Evolutionary conservation across 2,797 vertebrate genomes (phyloP), one percentile per base, ranked within the genome.

Genomic region (Gila robusta): DNA sequence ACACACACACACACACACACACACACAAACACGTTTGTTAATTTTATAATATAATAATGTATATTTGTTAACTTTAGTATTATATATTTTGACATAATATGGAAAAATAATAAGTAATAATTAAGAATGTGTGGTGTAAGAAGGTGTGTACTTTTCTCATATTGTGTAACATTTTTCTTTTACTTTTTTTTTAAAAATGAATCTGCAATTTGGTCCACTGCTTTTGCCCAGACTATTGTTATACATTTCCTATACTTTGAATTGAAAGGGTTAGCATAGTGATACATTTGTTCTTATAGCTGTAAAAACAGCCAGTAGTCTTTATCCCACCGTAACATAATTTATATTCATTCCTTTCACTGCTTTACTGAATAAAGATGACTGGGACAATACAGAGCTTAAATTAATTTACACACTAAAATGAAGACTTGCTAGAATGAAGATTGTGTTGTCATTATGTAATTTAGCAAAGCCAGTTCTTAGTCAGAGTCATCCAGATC

Each of bases 371-470:
- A 82, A 82, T 73, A 2, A 44, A 73, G 19, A 35, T 64, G 71
- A 23, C 56, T 64, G 7, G 56, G 17, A 82, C 9, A 44, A 32
- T 73, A 7, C 52, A 72, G n/a, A 62, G 26, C 17, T 82, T 32
- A 23, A 73, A 73, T 64, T 64, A 35, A 49, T 62, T 73, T 62
- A 35, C 54, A 35, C 32, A 76, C 81, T 37, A 66, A 77, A 66
- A 76, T 76, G 19, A 67, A 66, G 26, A 49, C 69, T 49, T 64
- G 14, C 70, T 62, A 82, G n/a, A 82, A 47, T 73, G n/a, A 76
- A 37, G 14, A 66, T 7, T 52, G 28, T 67, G 32, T 76, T 64
- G 21, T 74, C 39, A 49, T 83, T 82, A 71, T 59, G 49, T 26
- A 71, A 71, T 56, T 19, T 41, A 41, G 35, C 23, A 70, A 81